Evolutionary conservation across 1,140 invertebrate species (phyloP).

Genomic region (Stratiolaelaps scimitus): DNA sequence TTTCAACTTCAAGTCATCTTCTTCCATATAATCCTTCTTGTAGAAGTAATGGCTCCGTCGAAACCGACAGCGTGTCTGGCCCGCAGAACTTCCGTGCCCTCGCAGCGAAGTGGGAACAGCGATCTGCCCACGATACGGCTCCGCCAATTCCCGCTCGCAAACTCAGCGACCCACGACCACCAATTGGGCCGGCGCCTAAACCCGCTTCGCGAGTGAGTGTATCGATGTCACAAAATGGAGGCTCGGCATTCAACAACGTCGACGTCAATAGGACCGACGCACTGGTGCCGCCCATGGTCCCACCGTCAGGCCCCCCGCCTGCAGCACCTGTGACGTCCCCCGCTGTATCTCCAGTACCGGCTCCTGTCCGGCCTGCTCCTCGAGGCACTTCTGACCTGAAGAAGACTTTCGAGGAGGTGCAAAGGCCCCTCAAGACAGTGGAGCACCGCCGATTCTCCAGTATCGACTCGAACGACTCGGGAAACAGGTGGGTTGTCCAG

Average conservation of each 20-base stretch:
- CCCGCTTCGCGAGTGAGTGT: conserved; percentile 4
- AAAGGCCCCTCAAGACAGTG: conserved; percentile 36
- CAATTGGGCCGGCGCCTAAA: not conserved
- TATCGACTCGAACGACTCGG: conserved; percentile 21
- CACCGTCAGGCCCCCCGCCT: not conserved
- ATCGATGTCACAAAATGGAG: not conserved
- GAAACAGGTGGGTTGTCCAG: not conserved
- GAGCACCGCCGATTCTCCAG: conserved; percentile 31
- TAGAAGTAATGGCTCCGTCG: not conserved
- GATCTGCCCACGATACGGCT: conserved; percentile 31
- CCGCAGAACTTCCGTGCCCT: conserved; percentile 41
- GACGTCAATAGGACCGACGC: not conserved
- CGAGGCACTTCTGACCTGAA: conserved; percentile 44
- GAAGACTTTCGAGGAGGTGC: conserved; percentile 50
- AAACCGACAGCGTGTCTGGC: conserved; percentile 33
- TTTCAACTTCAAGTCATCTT: no score
- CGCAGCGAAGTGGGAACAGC: conserved; percentile 42
- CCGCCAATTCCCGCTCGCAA: conserved; percentile 19
- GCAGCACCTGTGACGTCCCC: not conserved
- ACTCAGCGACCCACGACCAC: conserved; percentile 9
- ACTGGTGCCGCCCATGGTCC: not conserved
- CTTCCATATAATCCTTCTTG: no score
- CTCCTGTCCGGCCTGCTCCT: conserved; percentile 25
- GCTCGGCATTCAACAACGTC: not conserved
- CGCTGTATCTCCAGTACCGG: not conserved